Conservation (phyloP, 2,113 vertebrate species). For the Vanacampus margaritifer region DNA sequence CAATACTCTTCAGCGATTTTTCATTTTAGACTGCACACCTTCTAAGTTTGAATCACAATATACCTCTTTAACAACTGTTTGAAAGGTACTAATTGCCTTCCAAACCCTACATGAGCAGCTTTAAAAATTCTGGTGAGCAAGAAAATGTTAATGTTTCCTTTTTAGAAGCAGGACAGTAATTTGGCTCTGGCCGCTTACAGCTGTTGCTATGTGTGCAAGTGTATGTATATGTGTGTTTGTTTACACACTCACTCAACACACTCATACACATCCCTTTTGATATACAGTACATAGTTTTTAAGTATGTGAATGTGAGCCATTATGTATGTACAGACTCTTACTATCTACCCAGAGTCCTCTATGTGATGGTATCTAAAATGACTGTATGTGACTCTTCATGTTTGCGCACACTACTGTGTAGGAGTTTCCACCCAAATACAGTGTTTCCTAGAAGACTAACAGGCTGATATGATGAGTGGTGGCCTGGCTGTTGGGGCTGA, state of each 20-base stretch:
- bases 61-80: background rate
- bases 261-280: constrained; percentile 1
- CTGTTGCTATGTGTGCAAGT: constrained; percentile 18
- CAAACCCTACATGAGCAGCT: background rate
- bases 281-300: constrained; percentile 6
- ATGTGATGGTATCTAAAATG: background rate
- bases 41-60: background rate
- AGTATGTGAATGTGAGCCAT: background rate
- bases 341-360: background rate
- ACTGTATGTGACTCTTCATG: background rate
- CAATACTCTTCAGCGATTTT: background rate
- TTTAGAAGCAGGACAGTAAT: constrained; percentile 25
- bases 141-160: constrained; percentile 14
- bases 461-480: constrained; percentile 31
- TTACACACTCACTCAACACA: background rate
- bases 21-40: background rate
- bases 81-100: background rate
- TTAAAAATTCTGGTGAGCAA: constrained; percentile 12
- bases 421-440: constrained; percentile 37
- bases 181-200: constrained; percentile 39
- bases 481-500: constrained; percentile 49
- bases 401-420: constrained; percentile 7
- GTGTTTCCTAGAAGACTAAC: constrained; percentile 5
- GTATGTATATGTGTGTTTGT: constrained; percentile 9
- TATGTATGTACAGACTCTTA: background rate